Base-by-base conservation (phyloP, 35 echinoderm and acorn worm genomes). In the Chiridota heheva region DNA sequence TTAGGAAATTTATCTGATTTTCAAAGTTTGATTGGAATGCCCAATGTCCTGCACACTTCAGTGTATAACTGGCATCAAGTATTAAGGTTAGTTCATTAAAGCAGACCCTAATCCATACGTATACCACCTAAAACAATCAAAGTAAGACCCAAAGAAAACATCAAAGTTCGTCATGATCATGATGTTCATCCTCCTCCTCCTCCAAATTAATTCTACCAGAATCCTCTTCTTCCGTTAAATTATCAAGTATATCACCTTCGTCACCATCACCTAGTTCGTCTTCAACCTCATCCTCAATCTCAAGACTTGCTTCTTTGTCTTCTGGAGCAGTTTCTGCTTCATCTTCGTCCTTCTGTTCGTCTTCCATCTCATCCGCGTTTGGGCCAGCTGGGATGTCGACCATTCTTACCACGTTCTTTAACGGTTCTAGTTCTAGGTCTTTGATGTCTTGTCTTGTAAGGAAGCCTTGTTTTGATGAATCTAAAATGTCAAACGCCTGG, bases 321-420 rank as follows among this genome's bases (percentile, higher is more conserved):
- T 61, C 55, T 36, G 36, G n/a, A 17, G 37, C 36, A 4, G 34
- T 57, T 27, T 62, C 55, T 7, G 2, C 57, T 2, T 16, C 73
- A 1, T 61, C 36, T 60, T 1, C 42, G n/a, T 78, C 75, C 34
- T 61, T 37, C 75, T 61, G 12, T 25, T 67, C 15, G 0, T 6
- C 63, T 67, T 67, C 31, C 34, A 33, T 22, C 27, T 51, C 10
- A 49, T 74, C 70, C 28, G 58, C 75, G n/a, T 78, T 57, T 18
- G 88, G 88, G 32, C 51, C 67, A 1, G 74, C 86, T 47, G 93
- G 93, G 36, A 83, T 25, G 46, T 97, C 93, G 26, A 97, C 40
- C 16, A 71, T 58, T 13, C 93, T 63, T 3, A 88, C 93, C 63
- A 97, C 71, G 30, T 87, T 51, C 55, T 97, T 91, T 3, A 97